These are phyloP conservation scores for Trichomycterus rosablanca DNA, from an alignment of 2,113 vertebrate genomes.

Conservation along the genomic window DNA sequence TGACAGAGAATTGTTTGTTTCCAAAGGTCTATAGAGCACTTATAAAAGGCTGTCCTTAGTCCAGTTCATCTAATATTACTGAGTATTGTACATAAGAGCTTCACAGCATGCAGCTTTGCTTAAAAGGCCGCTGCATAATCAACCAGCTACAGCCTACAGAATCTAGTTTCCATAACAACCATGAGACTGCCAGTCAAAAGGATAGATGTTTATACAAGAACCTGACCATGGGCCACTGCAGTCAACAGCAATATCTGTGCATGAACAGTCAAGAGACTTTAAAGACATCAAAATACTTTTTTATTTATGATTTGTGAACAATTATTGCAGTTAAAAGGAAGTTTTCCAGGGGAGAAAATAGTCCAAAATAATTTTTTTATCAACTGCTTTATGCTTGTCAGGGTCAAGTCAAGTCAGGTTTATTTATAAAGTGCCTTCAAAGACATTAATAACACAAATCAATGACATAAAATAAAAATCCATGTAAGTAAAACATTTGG, in stretches of 20 bases:
- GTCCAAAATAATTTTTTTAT: no score
- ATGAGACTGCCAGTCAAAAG: conserved; percentile 35
- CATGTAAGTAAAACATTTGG: no score
- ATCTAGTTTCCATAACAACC: conserved; percentile 48
- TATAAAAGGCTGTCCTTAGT: conserved; percentile 22
- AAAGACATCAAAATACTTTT: no score
- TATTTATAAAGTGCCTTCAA: no score
- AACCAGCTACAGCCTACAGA: conserved; percentile 35
- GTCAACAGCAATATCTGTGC: not conserved
- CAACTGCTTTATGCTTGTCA: no score
- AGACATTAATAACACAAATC: no score
- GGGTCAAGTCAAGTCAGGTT: no score
- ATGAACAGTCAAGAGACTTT: not conserved
- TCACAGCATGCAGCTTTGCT: conserved; percentile 27
- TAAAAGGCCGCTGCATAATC: conserved; percentile 38
- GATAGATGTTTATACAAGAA: conserved; percentile 26
- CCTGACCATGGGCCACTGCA: conserved; percentile 22
- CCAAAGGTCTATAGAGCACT: conserved; percentile 5
- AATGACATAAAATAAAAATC: no score
- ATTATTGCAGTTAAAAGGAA: no score
- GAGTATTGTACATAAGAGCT: conserved; percentile 20
- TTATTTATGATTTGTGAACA: no score
- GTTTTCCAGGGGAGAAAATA: no score
- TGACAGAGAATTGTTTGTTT: conserved; percentile 15
- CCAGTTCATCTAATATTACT: conserved; percentile 15